A percentile compares a stretch with the other conserved stretches of the same genome.
phyloP scores from a whole-genome alignment of 2,113 vertebrate species.

The Aix galericulata region DNA sequence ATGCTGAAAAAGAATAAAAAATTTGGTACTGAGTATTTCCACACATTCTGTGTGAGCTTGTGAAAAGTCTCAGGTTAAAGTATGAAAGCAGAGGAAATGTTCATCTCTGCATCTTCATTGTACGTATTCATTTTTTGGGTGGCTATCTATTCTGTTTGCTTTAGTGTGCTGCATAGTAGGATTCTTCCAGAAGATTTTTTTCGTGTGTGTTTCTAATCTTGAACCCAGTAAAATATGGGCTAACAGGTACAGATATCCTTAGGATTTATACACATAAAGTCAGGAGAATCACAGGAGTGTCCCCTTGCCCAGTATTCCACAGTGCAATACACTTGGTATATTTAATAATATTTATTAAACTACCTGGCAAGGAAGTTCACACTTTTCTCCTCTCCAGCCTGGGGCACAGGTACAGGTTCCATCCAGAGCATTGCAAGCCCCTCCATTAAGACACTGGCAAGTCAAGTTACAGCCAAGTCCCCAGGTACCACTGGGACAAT shows the following conservation, averaged over 20 bases:
- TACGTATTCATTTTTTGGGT: not conserved
- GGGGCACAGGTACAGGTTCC: conserved; percentile 91
- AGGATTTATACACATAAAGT: not conserved
- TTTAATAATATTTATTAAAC: not conserved
- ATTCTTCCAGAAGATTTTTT: not conserved
- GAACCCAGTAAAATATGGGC: rapidly evolving
- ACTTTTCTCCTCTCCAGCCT: conserved; percentile 90
- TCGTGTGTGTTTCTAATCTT: not conserved
- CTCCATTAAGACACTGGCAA: conserved; percentile 89
- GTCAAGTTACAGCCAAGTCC: conserved; percentile 92
- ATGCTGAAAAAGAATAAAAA: not conserved
- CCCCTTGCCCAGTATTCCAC: not conserved
- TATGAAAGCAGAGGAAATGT: not conserved
- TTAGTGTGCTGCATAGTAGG: not conserved
- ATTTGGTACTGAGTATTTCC: not conserved
- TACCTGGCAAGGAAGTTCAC: conserved; percentile 91
- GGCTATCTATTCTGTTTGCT: not conserved
- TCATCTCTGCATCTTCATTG: not conserved
- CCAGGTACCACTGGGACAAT: conserved; percentile 93
- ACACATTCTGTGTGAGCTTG: not conserved
- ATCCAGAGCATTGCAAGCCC: conserved; percentile 87
- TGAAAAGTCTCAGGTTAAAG: not conserved
- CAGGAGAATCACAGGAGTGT: not conserved
- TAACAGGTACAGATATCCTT: not conserved
- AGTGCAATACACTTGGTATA: not conserved